Evolutionary conservation across 2,888 invertebrate genomes (phyloP).

Genomic region (Chrysolina americana): DNA sequence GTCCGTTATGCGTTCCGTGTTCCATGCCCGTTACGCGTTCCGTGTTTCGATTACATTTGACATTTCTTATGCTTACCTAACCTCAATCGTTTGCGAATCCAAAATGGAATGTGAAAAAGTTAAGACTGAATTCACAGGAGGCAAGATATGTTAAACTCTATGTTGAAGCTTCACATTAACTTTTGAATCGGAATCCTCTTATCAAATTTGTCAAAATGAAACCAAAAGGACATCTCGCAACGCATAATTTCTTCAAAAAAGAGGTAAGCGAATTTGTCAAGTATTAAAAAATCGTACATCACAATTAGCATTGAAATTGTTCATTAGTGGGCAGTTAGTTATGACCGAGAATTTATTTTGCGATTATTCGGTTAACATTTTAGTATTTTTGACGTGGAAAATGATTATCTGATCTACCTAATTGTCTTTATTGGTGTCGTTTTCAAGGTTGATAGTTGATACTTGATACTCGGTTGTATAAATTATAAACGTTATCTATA

Average conservation of each 20-base stretch:
- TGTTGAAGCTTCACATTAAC: background rate
- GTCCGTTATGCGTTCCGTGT: no score
- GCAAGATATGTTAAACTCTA: constrained; percentile 38
- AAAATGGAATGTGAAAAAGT: constrained; percentile 47
- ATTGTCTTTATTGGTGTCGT: background rate
- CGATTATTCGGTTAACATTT: background rate
- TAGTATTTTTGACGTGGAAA: background rate
- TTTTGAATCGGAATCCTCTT: constrained; percentile 9
- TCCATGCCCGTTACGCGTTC: no score
- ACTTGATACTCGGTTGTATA: background rate
- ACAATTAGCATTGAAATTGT: background rate
- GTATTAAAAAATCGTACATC: background rate
- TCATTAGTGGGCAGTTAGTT: background rate
- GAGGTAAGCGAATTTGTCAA: constrained; percentile 1
- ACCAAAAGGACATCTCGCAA: constrained; percentile 48
- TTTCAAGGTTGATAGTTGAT: constrained; percentile 9
- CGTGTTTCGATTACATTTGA: background rate
- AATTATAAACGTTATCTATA: background rate
- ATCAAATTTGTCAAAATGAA: constrained; percentile 41
- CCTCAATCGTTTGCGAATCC: constrained; percentile 38
- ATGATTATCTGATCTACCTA: background rate
- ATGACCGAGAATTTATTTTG: background rate
- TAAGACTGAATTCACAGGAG: constrained; percentile 41
- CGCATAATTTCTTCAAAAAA: constrained; percentile 41
- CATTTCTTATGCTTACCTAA: constrained; percentile 31